Base-by-base conservation (phyloP, 1,140 invertebrate genomes). In the Drosophila mauritiana region DNA sequence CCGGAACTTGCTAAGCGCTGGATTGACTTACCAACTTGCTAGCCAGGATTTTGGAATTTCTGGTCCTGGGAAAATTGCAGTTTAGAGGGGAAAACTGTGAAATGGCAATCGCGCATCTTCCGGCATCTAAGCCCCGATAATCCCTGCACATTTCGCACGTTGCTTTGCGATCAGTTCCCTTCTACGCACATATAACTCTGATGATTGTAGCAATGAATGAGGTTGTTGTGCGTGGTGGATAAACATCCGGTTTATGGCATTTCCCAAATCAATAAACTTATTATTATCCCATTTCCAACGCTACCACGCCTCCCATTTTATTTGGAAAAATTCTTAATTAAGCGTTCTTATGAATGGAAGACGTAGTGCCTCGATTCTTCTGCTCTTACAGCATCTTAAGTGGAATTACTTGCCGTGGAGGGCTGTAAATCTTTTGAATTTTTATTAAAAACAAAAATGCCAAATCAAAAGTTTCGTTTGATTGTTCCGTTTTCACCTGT, bases 221-320 rank as follows among this genome's bases (percentile, higher is more conserved):
- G 25, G 46, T 17, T 42, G 65, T 27, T 54, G 65, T 69, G 63
- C 45, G 64, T 49, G 37, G 64, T 65, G 64, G 51, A 76, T 86
- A 86, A 88, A 88, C 84, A 88, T 88, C 84, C 84, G 84, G 84
- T 64, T 75, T 84, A 53, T 88, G 84, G 84, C 80, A 80, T 84
- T 89, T 89, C 84, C 84, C 80, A 89, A 88, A 88, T 88, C 83
- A 88, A 88, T 88, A 88, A 88, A 89, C 83, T 88, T 89, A 84
- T 78, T 78, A 78, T 86, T 89, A 76, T 74, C 55, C 57, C 53
- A 61, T 81, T 74, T 70, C 45, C 61, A 13, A 13, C 37, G 13
- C 37, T 39, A 12, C 58, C 61, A 39, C 64, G 64, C 22, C 62
- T 61, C 73, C 34, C 57, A 58, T 57, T 73, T 89, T 88, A 83